Evolutionary conservation across 2,888 invertebrate genomes (phyloP).

Genomic region (Ischnus inquisitorius): DNA sequence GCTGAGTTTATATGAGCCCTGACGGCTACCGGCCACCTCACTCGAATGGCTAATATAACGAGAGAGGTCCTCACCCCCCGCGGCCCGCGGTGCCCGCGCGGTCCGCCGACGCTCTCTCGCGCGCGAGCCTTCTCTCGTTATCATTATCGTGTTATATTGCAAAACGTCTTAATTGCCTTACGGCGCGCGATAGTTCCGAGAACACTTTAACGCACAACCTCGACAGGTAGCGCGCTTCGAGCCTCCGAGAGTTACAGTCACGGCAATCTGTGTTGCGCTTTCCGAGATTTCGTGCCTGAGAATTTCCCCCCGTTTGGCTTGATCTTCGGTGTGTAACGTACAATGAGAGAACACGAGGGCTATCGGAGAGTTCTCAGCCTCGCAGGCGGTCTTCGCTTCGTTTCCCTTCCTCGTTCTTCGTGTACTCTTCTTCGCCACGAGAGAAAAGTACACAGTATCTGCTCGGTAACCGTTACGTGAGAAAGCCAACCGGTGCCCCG

Average conservation of each 20-base stretch:
- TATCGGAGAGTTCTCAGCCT: constrained; percentile 31
- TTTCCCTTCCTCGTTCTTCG: constrained; percentile 41
- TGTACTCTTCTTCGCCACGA: constrained; percentile 15
- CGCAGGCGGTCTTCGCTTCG: constrained; percentile 56
- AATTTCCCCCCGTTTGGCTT: background rate
- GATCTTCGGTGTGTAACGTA: background rate
- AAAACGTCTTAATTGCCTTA: constrained; percentile 77
- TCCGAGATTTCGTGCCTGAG: background rate
- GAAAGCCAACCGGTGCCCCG: constrained; percentile 82
- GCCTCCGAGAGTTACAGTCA: too few species aligned
- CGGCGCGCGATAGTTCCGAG: background rate
- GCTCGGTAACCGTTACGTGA: constrained; percentile 82
- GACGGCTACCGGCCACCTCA: constrained; percentile 41
- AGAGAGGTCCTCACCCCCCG: constrained; percentile 12
- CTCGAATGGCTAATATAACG: constrained; percentile 20
- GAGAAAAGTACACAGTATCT: constrained; percentile 19
- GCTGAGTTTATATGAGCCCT: constrained; percentile 26
- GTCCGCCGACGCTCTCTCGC: constrained; percentile 26
- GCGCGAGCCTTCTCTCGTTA: constrained; percentile 62
- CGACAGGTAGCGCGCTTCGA: too few species aligned
- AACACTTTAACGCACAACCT: too few species aligned
- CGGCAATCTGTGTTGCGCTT: background rate
- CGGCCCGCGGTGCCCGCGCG: constrained; percentile 8
- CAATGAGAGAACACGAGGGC: background rate
- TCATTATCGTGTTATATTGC: constrained; percentile 73